Evolutionary conservation across 2,888 invertebrate species (phyloP).

Genomic region (Thysanoteuthis rhombus): DNA sequence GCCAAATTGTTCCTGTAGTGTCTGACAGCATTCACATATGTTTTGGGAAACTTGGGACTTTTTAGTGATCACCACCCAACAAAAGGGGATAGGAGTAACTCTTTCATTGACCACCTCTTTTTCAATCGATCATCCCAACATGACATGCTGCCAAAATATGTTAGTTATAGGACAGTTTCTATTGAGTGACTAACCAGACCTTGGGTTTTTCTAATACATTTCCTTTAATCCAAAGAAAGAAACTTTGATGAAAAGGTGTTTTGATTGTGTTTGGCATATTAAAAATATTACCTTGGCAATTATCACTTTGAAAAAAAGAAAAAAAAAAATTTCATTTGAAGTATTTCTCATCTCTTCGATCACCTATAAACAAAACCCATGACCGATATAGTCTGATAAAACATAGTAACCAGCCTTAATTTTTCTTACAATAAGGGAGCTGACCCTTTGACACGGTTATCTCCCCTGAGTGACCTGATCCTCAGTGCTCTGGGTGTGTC

Average conservation of each 20-base stretch:
- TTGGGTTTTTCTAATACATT: too few species aligned
- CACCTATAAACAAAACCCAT: background rate
- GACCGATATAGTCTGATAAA: background rate
- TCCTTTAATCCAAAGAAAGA: too few species aligned
- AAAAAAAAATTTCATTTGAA: background rate
- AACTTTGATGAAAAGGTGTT: background rate
- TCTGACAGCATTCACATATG: too few species aligned
- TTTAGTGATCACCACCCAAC: too few species aligned
- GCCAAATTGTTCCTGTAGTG: too few species aligned
- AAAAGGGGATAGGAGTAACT: too few species aligned
- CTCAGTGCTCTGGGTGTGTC: background rate
- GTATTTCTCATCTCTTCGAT: background rate
- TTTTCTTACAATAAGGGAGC: background rate
- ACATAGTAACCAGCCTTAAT: background rate
- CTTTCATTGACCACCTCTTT: too few species aligned
- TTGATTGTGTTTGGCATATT: background rate
- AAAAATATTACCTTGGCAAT: conserved; percentile 12
- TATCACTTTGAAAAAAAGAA: background rate
- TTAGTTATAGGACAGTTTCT: too few species aligned
- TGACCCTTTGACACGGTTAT: background rate
- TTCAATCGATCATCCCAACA: too few species aligned
- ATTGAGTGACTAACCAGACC: too few species aligned
- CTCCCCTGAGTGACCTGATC: background rate
- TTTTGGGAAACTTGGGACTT: too few species aligned
- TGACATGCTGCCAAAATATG: too few species aligned